Base-by-base conservation (phyloP, 2,113 vertebrate genomes). In the Strigops habroptila region DNA sequence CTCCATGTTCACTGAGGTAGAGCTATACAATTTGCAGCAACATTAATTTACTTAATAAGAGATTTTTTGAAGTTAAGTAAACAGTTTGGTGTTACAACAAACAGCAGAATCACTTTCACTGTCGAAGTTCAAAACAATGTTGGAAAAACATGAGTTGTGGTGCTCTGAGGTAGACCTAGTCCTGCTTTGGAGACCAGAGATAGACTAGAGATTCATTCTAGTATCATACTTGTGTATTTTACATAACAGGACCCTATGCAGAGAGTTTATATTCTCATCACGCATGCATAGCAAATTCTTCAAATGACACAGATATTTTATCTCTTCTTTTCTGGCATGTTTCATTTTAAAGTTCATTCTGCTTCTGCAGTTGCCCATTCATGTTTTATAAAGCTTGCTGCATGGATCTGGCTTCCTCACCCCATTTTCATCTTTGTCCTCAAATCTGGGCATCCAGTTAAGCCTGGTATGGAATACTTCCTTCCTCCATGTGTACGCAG, bases 361-460 rank as follows among this genome's bases (percentile, higher is more conserved):
- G 8, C 10, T 7, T 37, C 10, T 51, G 46, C 48, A 64, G 37
- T 27, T 55, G n/a, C 25, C 62, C 3, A 0, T 60, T 86, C 33
- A 3, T 3, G 9, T 88, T 79, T 85, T 64, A 39, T 12, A 76
- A 51, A 80, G 16, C 25, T 75, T 65, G 23, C 10, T 39, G 3
- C 1, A 3, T 30, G n/a, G 67, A 24, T 18, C 12, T 82, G 70
- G 5, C 25, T 86, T 64, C 27, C 18, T 64, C 23, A 24, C 30
- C 24, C 10, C 1, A 0, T 48, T 55, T 77, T 78, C 35, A 10
- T 44, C 48, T 48, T 65, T 44, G 12, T 60, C 46, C 25, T 90
- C 52, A 27, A 14, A 51, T 35, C 35, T 27, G 37, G 28, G 21
- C 10, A 23, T 4, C 7, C 0, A 0, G 3, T 63, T 43, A 73